Base-by-base conservation (phyloP, 2,113 vertebrate genomes). In the Seriola aureovittata region DNA sequence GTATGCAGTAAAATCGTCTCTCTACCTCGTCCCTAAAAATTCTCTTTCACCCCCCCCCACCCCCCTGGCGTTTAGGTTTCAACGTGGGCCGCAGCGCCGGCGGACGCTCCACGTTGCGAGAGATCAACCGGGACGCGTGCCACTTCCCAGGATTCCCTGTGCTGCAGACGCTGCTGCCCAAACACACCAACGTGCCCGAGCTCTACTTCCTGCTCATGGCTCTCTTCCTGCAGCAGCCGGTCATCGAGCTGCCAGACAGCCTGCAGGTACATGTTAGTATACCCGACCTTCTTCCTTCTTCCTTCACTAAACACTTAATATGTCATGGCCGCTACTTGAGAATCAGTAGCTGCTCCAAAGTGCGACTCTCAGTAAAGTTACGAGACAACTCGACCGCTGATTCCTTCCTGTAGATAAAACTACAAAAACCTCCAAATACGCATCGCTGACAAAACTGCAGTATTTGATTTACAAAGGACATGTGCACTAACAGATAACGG, bases 141-240 rank as follows among this genome's bases (percentile, higher is more conserved):
- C 98, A 99, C 87, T 98, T 99, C 90, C 97, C 97, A 6, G 98
- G 98, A 48, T 98, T 99, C 67, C 97, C 97, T 0, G 89, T 99
- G 5, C 95, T 99, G 62, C 98, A 99, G 95, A 97, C 97, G 0
- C 95, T 99, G 81, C 96, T 99, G 72, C 97, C 98, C 3, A 99
- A 99, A 89, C 98, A 99, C 94, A 99, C 97, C 4, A 99, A 97
- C 0, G 98, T 99, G 12, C 97, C 98, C 2, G 97, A 99, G 29
- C 96, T 99, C 68, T 99, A 99, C 92, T 99, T 99, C 87, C 96
- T 99, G 86, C 97, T 99, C 78, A 99, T 99, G 98, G 97, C 98
- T 1, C 94, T 99, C 50, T 99, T 99, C 93, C 96, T 99, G 81
- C 98, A 99, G 94, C 98, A 99, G 95, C 98, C 98, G 0, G 96